These are phyloP conservation scores for Hormiphora californensis DNA, from an alignment of 37 sponge, comb jelly and placozoan genomes.

Conservation along the genomic window DNA sequence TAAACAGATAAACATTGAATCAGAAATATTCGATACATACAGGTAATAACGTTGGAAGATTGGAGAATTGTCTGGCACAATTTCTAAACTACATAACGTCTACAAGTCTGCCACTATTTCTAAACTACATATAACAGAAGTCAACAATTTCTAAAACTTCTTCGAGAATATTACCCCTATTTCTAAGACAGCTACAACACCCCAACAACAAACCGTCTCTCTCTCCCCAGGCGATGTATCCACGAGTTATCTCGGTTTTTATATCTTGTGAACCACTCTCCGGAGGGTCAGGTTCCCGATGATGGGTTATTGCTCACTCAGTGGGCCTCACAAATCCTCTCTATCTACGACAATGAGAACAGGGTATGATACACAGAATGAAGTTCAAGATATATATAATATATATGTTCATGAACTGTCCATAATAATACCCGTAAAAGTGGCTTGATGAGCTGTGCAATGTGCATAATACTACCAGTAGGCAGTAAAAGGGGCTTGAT, in stretches of 20 bases:
- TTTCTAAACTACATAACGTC: background rate
- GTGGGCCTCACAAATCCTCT: slow-evolving; percentile 36
- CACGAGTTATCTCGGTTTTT: slow-evolving; percentile 41
- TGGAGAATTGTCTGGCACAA: too few relatives aligned
- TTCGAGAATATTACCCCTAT: background rate
- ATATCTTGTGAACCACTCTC: slow-evolving; percentile 6
- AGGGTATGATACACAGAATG: too few relatives aligned
- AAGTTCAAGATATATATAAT: too few relatives aligned
- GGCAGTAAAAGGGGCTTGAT: too few relatives aligned
- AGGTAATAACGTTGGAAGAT: slow-evolving; percentile 10
- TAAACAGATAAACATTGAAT: slow-evolving; percentile 1
- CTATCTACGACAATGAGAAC: slow-evolving; percentile 6
- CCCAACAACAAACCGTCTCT: too few relatives aligned
- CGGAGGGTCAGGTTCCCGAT: slow-evolving; percentile 9
- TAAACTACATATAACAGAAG: background rate
- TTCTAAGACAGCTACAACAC: too few relatives aligned
- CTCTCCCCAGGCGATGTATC: slow-evolving; percentile 26
- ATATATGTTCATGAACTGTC: too few relatives aligned
- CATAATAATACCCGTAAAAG: too few relatives aligned
- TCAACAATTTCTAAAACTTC: background rate
- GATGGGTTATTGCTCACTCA: slow-evolving; percentile 4
- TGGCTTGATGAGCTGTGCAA: too few relatives aligned
- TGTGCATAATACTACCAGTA: too few relatives aligned
- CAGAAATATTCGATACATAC: slow-evolving; percentile 32
- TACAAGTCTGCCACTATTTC: background rate